Percentiles rank a stretch among this genome's conserved stretches.
Conservation (phyloP, 2,113 vertebrate genomes). For the Probosciger aterrimus region DNA sequence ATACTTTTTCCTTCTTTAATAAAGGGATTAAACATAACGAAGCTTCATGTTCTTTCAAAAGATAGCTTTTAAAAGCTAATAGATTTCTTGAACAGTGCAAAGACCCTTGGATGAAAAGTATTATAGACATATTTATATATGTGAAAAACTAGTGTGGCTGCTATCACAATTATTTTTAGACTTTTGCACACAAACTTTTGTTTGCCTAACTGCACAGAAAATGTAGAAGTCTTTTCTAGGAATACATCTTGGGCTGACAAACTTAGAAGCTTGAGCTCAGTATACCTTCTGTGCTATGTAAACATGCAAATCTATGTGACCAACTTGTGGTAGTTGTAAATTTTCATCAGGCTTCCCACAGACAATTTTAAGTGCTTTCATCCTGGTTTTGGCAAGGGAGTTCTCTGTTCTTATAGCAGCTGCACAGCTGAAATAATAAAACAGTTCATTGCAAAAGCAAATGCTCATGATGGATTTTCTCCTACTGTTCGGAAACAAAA, state of each 20-base stretch:
- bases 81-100: neutral
- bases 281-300: neutral
- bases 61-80: neutral
- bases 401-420: neutral
- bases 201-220: neutral
- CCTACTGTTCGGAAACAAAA: constrained; percentile 23
- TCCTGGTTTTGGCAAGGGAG: neutral
- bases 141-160: neutral
- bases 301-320: constrained; percentile 39
- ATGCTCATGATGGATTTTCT: constrained; percentile 39
- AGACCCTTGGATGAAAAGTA: neutral
- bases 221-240: neutral
- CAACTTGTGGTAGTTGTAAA: neutral
- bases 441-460: neutral
- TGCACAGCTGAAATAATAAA: constrained; percentile 17
- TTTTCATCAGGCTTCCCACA: neutral
- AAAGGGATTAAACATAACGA: neutral
- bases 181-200: neutral
- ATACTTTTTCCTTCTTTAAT: neutral
- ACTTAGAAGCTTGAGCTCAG: neutral
- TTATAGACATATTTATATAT: neutral
- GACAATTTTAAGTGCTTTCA: constrained; percentile 12
- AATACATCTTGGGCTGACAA: neutral
- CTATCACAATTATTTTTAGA: neutral
- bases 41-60: neutral